A percentile compares a stretch with the other conserved stretches of the same genome.
phyloP scores from a whole-genome alignment of 2,113 vertebrate genomes.

The Ploceus nigricollis region DNA sequence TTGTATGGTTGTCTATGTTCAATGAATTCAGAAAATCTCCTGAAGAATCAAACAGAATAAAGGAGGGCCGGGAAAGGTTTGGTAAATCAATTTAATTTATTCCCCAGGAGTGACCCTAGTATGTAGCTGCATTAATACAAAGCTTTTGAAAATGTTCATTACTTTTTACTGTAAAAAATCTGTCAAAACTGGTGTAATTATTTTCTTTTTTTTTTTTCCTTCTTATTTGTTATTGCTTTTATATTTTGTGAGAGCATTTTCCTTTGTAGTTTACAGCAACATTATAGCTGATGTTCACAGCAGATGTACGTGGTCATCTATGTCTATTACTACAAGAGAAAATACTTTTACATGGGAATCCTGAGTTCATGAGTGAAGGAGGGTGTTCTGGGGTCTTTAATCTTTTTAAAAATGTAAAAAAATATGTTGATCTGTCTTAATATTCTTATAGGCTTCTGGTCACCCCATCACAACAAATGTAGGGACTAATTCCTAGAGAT shows the following conservation, averaged over 20 bases:
- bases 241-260: neutral
- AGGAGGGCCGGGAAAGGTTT: neutral
- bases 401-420: neutral
- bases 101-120: neutral
- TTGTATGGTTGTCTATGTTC: neutral
- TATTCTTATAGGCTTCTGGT: neutral
- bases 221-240: neutral
- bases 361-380: neutral
- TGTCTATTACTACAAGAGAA: neutral
- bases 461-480: neutral
- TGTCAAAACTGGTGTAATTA: neutral
- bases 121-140: neutral
- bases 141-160: neutral
- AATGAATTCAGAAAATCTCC: neutral
- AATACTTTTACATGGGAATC: neutral
- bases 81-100: neutral
- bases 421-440: neutral
- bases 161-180: neutral
- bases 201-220: neutral
- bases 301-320: neutral
- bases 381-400: neutral
- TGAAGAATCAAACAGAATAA: neutral
- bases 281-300: neutral
- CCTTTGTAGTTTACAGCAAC: neutral
- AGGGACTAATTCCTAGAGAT: neutral